These are phyloP conservation scores for Actinostola sp. DNA, from an alignment of 92 coral and sea anemone genomes.

Conservation along the genomic window DNA sequence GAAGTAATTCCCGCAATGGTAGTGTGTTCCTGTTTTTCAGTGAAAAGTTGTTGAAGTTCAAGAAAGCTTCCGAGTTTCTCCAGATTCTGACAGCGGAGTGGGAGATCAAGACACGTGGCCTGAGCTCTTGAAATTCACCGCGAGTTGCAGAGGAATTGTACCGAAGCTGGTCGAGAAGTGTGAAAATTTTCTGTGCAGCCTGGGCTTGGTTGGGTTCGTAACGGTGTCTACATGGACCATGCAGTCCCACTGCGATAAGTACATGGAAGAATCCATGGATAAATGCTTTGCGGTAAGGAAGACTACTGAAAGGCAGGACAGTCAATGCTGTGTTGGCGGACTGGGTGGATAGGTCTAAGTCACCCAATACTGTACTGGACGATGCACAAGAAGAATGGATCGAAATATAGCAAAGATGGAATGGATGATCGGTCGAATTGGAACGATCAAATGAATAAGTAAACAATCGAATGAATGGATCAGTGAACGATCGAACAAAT, in stretches of 20 bases:
- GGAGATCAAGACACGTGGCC: conserved; percentile 28
- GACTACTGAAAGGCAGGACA: conserved; percentile 19
- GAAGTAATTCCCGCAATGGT: too few relatives aligned
- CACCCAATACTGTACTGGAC: conserved; percentile 38
- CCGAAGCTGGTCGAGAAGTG: conserved; percentile 12
- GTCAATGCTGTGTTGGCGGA: conserved; percentile 60
- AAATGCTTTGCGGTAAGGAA: conserved; percentile 31
- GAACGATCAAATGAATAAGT: too few relatives aligned
- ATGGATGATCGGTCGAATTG: too few relatives aligned
- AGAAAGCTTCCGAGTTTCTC: neutral
- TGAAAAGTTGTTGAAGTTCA: conserved; percentile 25
- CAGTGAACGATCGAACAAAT: too few relatives aligned
- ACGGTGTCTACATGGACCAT: conserved; percentile 33
- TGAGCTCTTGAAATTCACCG: neutral
- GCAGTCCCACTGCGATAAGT: conserved; percentile 45
- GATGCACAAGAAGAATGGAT: conserved; percentile 24
- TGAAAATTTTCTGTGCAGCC: conserved; percentile 8
- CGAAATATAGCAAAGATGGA: too few relatives aligned
- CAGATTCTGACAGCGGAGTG: conserved; percentile 14
- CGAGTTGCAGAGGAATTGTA: conserved; percentile 21
- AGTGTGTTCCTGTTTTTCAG: conserved; percentile 48
- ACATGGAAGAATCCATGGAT: conserved; percentile 40
- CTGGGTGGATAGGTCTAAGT: conserved; percentile 29
- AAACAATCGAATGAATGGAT: too few relatives aligned
- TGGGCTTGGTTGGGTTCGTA: conserved; percentile 22